phyloP scores from a whole-genome alignment of 2,113 vertebrate genomes.

The Dipodomys spectabilis region DNA sequence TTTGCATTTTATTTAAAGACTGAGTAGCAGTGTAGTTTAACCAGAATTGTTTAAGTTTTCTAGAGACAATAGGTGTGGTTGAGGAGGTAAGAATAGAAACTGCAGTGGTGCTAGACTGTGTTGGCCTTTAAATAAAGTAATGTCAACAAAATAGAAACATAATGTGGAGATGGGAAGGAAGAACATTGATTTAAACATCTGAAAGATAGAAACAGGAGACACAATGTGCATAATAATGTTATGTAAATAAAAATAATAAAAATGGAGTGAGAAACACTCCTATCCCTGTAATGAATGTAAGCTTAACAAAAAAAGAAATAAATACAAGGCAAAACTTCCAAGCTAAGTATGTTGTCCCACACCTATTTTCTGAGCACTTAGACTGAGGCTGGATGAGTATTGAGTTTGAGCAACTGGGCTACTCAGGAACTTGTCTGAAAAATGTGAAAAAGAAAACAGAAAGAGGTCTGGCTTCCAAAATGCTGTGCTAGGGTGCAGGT shows the following conservation, averaged over 20 bases:
- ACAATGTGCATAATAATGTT: neutral
- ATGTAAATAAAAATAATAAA: no score
- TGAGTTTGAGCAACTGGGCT: neutral
- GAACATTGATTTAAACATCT: conserved; percentile 19
- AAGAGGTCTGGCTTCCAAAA: neutral
- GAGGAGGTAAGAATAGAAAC: neutral
- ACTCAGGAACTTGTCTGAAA: no score
- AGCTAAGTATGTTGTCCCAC: no score
- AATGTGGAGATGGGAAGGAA: conserved; percentile 11
- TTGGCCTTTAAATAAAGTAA: neutral
- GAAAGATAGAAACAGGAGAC: neutral
- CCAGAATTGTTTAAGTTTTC: neutral
- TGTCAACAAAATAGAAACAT: neutral
- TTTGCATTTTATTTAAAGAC: conserved; percentile 47
- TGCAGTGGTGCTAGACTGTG: neutral
- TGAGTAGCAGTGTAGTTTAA: neutral
- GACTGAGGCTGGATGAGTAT: neutral
- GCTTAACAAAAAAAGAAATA: no score
- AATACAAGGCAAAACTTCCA: neutral
- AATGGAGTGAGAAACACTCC: no score
- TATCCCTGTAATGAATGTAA: no score
- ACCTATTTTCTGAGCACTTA: no score
- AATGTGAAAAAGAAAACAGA: no score
- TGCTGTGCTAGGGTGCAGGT: neutral
- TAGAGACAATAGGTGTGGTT: neutral